Evolutionary conservation across 2,888 invertebrate species (phyloP).

Genomic region (Crepidodera aurea): DNA sequence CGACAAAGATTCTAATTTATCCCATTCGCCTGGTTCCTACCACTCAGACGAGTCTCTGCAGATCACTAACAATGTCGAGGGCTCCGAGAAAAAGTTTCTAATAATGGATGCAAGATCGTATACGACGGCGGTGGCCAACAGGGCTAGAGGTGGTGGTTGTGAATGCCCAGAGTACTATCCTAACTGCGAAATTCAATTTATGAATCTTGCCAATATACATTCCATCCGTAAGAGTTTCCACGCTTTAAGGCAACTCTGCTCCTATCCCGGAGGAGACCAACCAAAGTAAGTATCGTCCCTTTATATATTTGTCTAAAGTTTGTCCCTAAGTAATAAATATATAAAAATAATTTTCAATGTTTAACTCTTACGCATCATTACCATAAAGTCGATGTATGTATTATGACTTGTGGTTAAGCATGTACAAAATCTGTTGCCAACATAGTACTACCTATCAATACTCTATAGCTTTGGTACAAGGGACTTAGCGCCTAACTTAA

Average conservation of each 20-base stretch:
- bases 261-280: slow-evolving; percentile 76
- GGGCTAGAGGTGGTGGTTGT: slow-evolving; percentile 96
- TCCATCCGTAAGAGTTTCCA: slow-evolving; percentile 93
- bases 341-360: too few species aligned
- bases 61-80: slow-evolving; percentile 48
- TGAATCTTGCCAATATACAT: slow-evolving; percentile 98
- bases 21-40: slow-evolving; percentile 53
- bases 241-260: slow-evolving; percentile 79
- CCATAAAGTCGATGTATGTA: too few species aligned
- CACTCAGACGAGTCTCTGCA: slow-evolving; percentile 57
- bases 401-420: too few species aligned
- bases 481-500: too few species aligned
- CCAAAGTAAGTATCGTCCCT: slow-evolving; percentile 69
- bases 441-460: too few species aligned
- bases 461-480: too few species aligned
- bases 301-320: background rate
- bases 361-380: too few species aligned
- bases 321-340: background rate
- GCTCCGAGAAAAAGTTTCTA: slow-evolving; percentile 66
- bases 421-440: too few species aligned
- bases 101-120: slow-evolving; percentile 97
- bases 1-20: slow-evolving; percentile 49
- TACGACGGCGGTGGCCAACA: slow-evolving; percentile 94
- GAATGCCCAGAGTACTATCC: slow-evolving; percentile 97
- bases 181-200: slow-evolving; percentile 94